Conservation (phyloP, 2,797 vertebrate species). For the Ammospiza maritima region DNA sequence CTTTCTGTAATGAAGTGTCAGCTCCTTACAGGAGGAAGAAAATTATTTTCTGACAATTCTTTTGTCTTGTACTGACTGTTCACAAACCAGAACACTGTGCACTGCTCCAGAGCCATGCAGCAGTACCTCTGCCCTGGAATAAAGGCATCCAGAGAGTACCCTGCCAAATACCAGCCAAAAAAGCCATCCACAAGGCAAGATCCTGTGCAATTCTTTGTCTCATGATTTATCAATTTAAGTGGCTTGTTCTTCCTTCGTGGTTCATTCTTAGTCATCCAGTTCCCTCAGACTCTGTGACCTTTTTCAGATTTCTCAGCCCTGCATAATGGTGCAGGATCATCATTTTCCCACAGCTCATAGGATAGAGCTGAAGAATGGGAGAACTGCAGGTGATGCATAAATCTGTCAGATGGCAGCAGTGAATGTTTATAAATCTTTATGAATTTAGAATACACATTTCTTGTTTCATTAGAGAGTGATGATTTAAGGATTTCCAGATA, state of each 20-base stretch:
- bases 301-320: constrained; percentile 30
- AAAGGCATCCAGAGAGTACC: background rate
- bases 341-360: constrained; percentile 21
- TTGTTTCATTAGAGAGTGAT: constrained; percentile 60
- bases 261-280: constrained; percentile 21
- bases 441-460: constrained; percentile 52
- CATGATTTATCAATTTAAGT: background rate
- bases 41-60: background rate
- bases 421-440: constrained; percentile 57
- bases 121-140: background rate
- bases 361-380: background rate
- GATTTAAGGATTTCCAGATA: constrained; percentile 65
- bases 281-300: constrained; percentile 20
- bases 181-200: background rate
- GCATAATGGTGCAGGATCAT: background rate
- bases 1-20: background rate
- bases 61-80: background rate
- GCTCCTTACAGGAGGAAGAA: background rate
- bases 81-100: background rate
- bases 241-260: background rate
- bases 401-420: constrained; percentile 23
- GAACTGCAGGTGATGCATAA: constrained; percentile 31
- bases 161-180: background rate
- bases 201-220: background rate
- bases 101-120: background rate